These are phyloP conservation scores for Tenodera sinensis DNA, from an alignment of 2,888 invertebrate species.

Conservation along the genomic window DNA sequence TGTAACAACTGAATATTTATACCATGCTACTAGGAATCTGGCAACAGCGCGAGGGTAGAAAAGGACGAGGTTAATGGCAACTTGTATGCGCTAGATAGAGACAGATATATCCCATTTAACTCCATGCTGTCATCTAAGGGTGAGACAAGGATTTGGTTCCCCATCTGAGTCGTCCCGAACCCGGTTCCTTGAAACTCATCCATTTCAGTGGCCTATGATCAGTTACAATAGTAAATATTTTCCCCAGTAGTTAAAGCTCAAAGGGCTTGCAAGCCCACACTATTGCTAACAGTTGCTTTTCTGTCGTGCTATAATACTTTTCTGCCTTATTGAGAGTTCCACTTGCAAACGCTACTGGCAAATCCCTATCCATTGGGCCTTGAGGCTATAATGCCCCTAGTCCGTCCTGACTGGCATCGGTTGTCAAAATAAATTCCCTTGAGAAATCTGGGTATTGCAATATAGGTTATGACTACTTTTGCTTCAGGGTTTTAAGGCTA, in stretches of 20 bases:
- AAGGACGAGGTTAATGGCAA: too few relatives aligned
- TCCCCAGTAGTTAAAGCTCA: slow-evolving; percentile 38
- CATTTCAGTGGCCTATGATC: slow-evolving; percentile 38
- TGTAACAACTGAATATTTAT: too few relatives aligned
- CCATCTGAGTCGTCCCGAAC: too few relatives aligned
- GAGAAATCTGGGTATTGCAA: slow-evolving; percentile 37
- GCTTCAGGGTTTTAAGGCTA: neutral
- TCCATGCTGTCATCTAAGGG: too few relatives aligned
- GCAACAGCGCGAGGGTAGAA: too few relatives aligned
- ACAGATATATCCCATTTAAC: too few relatives aligned
- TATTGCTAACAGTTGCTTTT: too few relatives aligned
- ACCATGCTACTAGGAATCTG: too few relatives aligned
- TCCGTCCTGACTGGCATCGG: slow-evolving; percentile 34
- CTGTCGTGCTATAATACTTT: slow-evolving; percentile 35
- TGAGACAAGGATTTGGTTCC: too few relatives aligned
- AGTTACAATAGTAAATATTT: slow-evolving; percentile 37
- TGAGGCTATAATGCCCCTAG: slow-evolving; percentile 36
- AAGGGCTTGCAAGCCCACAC: slow-evolving; percentile 34
- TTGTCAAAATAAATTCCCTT: slow-evolving; percentile 36
- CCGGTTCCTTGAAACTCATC: too few relatives aligned
- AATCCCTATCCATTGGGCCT: slow-evolving; percentile 31
- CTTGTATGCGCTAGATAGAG: too few relatives aligned
- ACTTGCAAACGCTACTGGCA: too few relatives aligned
- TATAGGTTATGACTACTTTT: slow-evolving; percentile 31
- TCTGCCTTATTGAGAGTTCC: slow-evolving; percentile 33